Percentiles rank a stretch among this genome's conserved stretches.
Evolutionary conservation across 1,140 invertebrate species (phyloP).

Genomic region (Zaprionus ghesquierei): DNA sequence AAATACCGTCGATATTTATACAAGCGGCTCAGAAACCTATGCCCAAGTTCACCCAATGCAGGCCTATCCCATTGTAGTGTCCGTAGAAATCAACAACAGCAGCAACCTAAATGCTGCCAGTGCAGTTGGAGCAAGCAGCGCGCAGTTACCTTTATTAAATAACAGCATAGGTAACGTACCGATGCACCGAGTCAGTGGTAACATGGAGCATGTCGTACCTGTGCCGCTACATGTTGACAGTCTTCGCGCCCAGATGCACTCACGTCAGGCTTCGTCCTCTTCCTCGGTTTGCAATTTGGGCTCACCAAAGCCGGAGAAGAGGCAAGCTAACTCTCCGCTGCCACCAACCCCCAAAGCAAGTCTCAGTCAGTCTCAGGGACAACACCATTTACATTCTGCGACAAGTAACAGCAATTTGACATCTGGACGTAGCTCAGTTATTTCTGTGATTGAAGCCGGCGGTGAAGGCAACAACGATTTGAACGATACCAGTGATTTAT

Average conservation of each 20-base stretch:
- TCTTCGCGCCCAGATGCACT: slow-evolving; percentile 79
- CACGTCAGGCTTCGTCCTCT: slow-evolving; percentile 86
- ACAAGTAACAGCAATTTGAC: slow-evolving; percentile 73
- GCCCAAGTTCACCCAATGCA: slow-evolving; percentile 90
- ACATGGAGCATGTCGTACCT: slow-evolving; percentile 57
- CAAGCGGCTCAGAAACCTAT: slow-evolving; percentile 93
- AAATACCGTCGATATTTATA: slow-evolving; percentile 84
- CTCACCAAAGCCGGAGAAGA: slow-evolving; percentile 92
- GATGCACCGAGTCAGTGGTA: slow-evolving; percentile 36
- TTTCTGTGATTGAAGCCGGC: slow-evolving; percentile 77
- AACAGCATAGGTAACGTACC: slow-evolving; percentile 5
- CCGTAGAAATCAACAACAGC: slow-evolving; percentile 84
- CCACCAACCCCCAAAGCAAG: slow-evolving; percentile 88
- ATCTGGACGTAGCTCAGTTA: slow-evolving; percentile 82
- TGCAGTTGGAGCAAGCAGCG: slow-evolving; percentile 32
- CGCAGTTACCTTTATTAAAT: neutral
- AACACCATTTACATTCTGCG: slow-evolving; percentile 55
- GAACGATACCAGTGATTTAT: slow-evolving; percentile 57
- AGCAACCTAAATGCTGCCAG: slow-evolving; percentile 29
- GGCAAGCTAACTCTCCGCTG: slow-evolving; percentile 92
- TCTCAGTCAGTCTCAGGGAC: slow-evolving; percentile 35
- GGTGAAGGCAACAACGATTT: slow-evolving; percentile 72
- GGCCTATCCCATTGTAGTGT: slow-evolving; percentile 83
- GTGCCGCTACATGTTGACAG: slow-evolving; percentile 75
- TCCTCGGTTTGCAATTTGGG: slow-evolving; percentile 89